Percentiles rank a stretch among this genome's conserved stretches.
Conservation (phyloP, 2,113 vertebrate genomes). For the Aramus guarauna region DNA sequence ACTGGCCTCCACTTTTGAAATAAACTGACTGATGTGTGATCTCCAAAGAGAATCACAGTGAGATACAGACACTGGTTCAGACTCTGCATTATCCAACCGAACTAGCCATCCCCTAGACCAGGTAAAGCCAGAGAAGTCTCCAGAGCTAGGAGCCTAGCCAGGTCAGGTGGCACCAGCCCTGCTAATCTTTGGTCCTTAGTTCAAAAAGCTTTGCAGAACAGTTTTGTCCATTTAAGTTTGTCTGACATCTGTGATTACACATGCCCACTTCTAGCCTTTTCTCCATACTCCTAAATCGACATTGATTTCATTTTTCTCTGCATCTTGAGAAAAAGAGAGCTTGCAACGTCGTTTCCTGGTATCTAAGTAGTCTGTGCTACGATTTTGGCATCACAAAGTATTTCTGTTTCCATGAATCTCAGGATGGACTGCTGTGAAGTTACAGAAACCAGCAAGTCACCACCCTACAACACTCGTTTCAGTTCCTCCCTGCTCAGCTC, state of each 20-base stretch:
- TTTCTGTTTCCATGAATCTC: neutral
- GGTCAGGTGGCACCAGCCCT: neutral
- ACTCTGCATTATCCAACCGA: neutral
- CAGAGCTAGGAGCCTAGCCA: neutral
- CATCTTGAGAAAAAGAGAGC: neutral
- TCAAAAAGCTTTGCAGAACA: neutral
- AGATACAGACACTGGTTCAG: neutral
- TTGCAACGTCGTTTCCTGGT: neutral
- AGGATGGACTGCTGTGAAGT: neutral
- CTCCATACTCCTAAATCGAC: neutral
- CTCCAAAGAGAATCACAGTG: neutral
- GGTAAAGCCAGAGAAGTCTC: neutral
- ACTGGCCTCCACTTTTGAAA: neutral
- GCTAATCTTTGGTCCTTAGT: neutral
- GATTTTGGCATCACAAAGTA: neutral
- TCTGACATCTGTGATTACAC: neutral
- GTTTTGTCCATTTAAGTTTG: neutral
- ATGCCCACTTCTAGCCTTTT: neutral
- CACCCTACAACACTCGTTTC: neutral
- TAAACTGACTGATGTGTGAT: neutral
- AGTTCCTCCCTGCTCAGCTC: neutral
- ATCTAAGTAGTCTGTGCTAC: neutral
- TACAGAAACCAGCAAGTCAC: neutral
- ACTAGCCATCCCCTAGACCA: neutral
- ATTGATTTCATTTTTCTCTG: accelerated